Conservation (phyloP, 2,113 vertebrate genomes). For the Lepus americanus region DNA sequence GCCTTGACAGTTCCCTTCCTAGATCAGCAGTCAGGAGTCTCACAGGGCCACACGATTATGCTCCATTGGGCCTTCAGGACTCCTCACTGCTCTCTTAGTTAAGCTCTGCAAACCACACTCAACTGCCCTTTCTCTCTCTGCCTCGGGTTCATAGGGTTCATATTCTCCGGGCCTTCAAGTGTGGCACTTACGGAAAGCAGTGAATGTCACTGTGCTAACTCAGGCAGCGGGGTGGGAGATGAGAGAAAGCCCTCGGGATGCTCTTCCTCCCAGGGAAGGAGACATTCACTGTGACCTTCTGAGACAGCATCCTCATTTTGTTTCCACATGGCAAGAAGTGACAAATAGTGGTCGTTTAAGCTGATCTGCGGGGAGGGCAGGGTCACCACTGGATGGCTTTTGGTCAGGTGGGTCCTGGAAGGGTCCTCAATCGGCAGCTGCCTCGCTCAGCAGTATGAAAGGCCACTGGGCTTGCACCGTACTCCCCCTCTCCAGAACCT, state of each 20-base stretch:
- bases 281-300: neutral
- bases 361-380: neutral
- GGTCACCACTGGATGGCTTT: constrained; percentile 29
- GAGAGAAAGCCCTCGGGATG: neutral
- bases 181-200: accelerated
- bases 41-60: neutral
- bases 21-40: neutral
- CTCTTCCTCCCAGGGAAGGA: neutral
- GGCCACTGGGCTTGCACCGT: neutral
- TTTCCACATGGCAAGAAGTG: constrained; percentile 52
- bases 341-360: neutral
- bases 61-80: neutral
- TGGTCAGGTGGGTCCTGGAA: constrained; percentile 3
- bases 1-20: neutral
- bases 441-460: constrained; percentile 31
- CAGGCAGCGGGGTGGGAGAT: neutral
- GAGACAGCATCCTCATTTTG: constrained; percentile 12
- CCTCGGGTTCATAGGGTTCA: neutral
- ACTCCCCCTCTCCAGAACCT: neutral
- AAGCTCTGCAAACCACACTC: neutral
- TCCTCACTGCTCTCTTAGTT: neutral
- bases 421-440: neutral
- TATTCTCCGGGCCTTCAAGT: neutral
- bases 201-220: neutral
- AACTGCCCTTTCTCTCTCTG: neutral